phyloP scores from a whole-genome alignment of 2,888 invertebrate genomes.

The Eristalis tenax region DNA sequence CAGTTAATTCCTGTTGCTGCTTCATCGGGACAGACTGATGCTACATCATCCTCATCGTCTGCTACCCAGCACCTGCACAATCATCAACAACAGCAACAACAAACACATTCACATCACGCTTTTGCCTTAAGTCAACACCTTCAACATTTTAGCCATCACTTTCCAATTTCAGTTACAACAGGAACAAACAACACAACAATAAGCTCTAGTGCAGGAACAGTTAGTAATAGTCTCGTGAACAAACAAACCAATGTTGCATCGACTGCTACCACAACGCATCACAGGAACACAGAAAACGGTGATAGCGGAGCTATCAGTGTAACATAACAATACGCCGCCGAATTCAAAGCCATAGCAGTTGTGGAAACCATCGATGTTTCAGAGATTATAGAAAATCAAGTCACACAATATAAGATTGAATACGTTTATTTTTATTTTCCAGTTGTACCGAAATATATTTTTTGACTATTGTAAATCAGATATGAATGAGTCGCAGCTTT shows the following conservation, averaged over 20 bases:
- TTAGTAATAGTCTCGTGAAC: slow-evolving; percentile 27
- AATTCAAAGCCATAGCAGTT: slow-evolving; percentile 36
- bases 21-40: slow-evolving; percentile 33
- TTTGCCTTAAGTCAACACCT: slow-evolving; percentile 77
- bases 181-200: slow-evolving; percentile 62
- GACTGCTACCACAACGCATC: slow-evolving; percentile 53
- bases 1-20: slow-evolving; percentile 44
- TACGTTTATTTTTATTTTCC: slow-evolving; percentile 24
- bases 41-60: slow-evolving; percentile 41
- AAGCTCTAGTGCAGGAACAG: slow-evolving; percentile 37
- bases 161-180: slow-evolving; percentile 73
- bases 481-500: slow-evolving; percentile 44
- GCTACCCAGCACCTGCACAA: slow-evolving; percentile 41
- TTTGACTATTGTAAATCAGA: slow-evolving; percentile 16
- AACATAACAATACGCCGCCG: slow-evolving; percentile 77
- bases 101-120: slow-evolving; percentile 65
- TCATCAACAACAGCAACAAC: slow-evolving; percentile 73
- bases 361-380: slow-evolving; percentile 23
- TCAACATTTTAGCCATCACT: slow-evolving; percentile 77
- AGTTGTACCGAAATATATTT: slow-evolving; percentile 16
- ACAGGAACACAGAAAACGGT: slow-evolving; percentile 65
- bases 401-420: slow-evolving; percentile 70
- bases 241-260: slow-evolving; percentile 63
- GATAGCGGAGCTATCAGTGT: slow-evolving; percentile 80
- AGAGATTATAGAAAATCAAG: slow-evolving; percentile 42